These are phyloP conservation scores for Hipposideros larvatus DNA, from an alignment of 2,797 vertebrate genomes.

Conservation along the genomic window DNA sequence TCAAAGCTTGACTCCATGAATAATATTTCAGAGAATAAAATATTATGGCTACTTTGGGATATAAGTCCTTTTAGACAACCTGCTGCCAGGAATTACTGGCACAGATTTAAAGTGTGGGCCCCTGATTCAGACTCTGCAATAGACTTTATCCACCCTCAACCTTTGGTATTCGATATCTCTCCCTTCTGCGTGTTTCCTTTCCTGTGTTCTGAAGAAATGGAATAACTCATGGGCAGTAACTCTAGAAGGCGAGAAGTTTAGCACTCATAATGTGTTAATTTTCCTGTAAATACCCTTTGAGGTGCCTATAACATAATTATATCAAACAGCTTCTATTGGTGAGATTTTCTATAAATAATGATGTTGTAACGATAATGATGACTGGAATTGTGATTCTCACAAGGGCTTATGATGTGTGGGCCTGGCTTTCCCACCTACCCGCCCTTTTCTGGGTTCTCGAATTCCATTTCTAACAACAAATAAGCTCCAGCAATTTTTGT, in stretches of 20 bases:
- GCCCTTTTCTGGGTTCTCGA: not conserved
- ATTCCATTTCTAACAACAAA: slow-evolving; percentile 53
- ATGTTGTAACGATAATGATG: not conserved
- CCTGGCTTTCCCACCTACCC: not conserved
- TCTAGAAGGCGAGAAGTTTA: not conserved
- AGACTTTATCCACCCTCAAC: not conserved
- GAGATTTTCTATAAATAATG: slow-evolving; percentile 40
- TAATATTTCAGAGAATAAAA: slow-evolving; percentile 27
- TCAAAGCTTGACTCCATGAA: slow-evolving; percentile 16
- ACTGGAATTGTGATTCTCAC: not conserved
- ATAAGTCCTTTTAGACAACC: slow-evolving; percentile 25
- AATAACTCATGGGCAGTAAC: not conserved
- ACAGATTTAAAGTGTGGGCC: not conserved
- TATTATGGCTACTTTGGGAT: not conserved
- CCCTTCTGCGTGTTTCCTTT: not conserved
- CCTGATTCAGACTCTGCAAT: not conserved
- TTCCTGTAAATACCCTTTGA: slow-evolving; percentile 39
- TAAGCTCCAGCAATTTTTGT: slow-evolving; percentile 49
- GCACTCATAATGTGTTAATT: slow-evolving; percentile 13
- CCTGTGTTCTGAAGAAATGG: not conserved
- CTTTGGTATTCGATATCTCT: not conserved
- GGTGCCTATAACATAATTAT: not conserved
- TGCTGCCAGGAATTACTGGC: not conserved
- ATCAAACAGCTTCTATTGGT: slow-evolving; percentile 33
- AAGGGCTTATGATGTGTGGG: not conserved